phyloP scores from a whole-genome alignment of 2,797 vertebrate genomes.

The Clarias platycephalus region DNA sequence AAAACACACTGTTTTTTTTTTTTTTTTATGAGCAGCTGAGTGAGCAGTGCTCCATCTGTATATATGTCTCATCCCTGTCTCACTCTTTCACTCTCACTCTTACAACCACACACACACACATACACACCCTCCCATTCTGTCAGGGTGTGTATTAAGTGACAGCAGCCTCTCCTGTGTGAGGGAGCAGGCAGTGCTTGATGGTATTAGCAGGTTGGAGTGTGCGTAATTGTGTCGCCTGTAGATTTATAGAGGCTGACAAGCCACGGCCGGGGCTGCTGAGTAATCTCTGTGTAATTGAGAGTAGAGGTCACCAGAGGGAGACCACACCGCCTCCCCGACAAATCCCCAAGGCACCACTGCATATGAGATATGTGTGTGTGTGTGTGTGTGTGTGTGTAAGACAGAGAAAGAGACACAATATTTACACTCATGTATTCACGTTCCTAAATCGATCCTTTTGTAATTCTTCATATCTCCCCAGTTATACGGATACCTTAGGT shows the following conservation, averaged over 20 bases:
- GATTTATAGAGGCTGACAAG: constrained; percentile 69
- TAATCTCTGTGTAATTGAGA: constrained; percentile 72
- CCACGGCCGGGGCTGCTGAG: constrained; percentile 64
- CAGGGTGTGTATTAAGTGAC: constrained; percentile 27
- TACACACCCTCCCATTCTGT: constrained; percentile 8
- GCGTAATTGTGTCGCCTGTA: constrained; percentile 55
- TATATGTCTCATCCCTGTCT: constrained; percentile 20
- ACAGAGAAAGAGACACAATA: neutral
- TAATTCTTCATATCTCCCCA: neutral
- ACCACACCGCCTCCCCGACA: constrained; percentile 23
- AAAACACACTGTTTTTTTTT: neutral
- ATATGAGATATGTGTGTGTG: constrained; percentile 7
- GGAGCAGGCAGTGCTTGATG: constrained; percentile 55
- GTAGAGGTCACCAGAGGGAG: constrained; percentile 62
- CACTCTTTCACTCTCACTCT: constrained; percentile 3
- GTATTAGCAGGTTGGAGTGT: constrained; percentile 55
- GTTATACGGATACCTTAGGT: neutral
- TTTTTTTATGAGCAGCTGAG: constrained; percentile 43
- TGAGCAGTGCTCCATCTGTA: constrained; percentile 48
- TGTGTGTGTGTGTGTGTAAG: constrained; percentile 19
- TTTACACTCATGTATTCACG: neutral
- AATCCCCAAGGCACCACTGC: constrained; percentile 33
- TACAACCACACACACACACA: constrained; percentile 4
- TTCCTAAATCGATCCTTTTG: constrained; percentile 10
- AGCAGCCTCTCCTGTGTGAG: constrained; percentile 38